A percentile compares a stretch with the other conserved stretches of the same genome.
These are phyloP conservation scores for Eristalinus sepulchralis DNA, from an alignment of 2,888 invertebrate species.

Conservation along the genomic window DNA sequence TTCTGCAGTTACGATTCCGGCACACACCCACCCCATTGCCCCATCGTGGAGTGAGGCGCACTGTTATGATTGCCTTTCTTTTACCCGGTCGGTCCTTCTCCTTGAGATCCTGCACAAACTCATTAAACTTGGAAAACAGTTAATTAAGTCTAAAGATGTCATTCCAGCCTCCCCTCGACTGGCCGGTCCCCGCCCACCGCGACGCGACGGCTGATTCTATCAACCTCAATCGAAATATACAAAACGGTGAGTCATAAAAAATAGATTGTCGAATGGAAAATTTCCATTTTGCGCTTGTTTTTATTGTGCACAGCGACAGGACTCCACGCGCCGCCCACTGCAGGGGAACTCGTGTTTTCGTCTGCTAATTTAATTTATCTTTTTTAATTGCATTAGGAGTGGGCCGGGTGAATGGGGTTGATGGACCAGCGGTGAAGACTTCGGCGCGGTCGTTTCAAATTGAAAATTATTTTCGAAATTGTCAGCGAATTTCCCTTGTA, in stretches of 20 bases:
- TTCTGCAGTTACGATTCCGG: background rate
- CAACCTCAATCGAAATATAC: constrained; percentile 44
- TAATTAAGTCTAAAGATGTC: constrained; percentile 58
- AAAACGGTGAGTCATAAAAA: constrained; percentile 58
- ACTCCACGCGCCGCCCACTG: background rate
- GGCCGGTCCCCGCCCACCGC: background rate
- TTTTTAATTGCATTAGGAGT: constrained; percentile 64
- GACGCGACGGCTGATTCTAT: background rate
- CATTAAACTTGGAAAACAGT: constrained; percentile 58
- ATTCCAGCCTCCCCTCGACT: constrained; percentile 10
- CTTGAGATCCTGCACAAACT: constrained; percentile 32
- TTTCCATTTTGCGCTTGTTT: constrained; percentile 16
- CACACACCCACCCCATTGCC: background rate
- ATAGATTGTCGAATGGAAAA: constrained; percentile 57
- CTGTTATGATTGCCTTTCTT: constrained; percentile 36
- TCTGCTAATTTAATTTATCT: constrained; percentile 66
- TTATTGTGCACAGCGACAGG: background rate
- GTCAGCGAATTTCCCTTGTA: constrained; percentile 44
- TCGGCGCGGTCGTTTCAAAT: constrained; percentile 50
- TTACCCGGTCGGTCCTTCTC: background rate
- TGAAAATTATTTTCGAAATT: constrained; percentile 70
- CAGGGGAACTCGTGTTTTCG: constrained; percentile 42
- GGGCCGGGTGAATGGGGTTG: background rate
- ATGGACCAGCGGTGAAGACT: background rate
- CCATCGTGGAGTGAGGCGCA: background rate